These are phyloP conservation scores for Glomeris maerens DNA, from an alignment of 1,140 invertebrate species.

Conservation along the genomic window DNA sequence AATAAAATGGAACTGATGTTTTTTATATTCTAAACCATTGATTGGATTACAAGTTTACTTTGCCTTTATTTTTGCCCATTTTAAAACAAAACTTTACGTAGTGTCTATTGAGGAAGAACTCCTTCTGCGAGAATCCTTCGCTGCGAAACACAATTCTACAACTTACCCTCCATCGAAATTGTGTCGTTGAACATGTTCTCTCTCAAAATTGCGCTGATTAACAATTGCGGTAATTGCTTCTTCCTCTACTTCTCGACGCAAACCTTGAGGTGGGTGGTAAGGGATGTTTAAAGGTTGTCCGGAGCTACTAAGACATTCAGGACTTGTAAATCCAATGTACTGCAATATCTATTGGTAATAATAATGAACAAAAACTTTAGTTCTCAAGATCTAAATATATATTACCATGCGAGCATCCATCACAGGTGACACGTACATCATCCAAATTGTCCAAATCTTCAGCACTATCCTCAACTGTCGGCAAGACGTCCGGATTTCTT, in stretches of 20 bases:
- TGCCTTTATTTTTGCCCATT: not conserved
- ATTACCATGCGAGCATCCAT: conserved; percentile 11
- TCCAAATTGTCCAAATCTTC: conserved; percentile 83
- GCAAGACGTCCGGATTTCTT: conserved; percentile 54
- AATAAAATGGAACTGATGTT: conserved; percentile 29
- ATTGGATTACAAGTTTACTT: too few species aligned
- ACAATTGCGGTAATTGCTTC: conserved; percentile 71
- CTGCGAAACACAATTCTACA: not conserved
- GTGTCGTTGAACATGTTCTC: conserved; percentile 38
- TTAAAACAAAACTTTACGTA: not conserved
- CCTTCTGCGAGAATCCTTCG: too few species aligned
- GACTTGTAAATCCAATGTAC: conserved; percentile 81
- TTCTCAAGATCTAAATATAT: conserved; percentile 8
- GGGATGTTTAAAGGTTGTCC: conserved; percentile 55
- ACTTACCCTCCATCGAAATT: conserved; percentile 1
- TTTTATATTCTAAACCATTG: too few species aligned
- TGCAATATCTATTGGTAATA: conserved; percentile 50
- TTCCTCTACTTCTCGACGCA: conserved; percentile 53
- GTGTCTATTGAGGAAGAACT: too few species aligned
- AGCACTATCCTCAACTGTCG: conserved; percentile 63
- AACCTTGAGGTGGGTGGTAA: conserved; percentile 41
- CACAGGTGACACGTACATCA: conserved; percentile 50
- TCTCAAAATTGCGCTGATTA: conserved; percentile 59
- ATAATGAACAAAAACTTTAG: conserved; percentile 3
- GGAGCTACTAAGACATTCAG: conserved; percentile 64